Conservation (phyloP, 53 echinoderm and acorn worm species). For the Actinopyga echinites region DNA sequence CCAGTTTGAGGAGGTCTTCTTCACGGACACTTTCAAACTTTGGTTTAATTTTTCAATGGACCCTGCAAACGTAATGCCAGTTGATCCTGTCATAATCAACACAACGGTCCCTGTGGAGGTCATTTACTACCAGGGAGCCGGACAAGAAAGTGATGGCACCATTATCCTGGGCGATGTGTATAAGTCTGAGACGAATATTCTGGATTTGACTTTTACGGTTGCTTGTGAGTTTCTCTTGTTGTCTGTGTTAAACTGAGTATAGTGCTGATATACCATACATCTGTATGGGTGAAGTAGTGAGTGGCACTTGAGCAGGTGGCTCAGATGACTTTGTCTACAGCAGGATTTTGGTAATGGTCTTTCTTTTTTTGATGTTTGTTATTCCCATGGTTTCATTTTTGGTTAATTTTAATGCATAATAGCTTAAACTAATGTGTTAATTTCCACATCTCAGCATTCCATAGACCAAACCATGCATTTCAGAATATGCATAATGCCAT, state of each 20-base stretch:
- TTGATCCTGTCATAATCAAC: constrained; percentile 69
- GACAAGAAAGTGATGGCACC: constrained; percentile 49
- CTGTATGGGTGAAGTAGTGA: no score
- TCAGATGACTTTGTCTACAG: no score
- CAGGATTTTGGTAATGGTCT: no score
- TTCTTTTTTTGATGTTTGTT: no score
- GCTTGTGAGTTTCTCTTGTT: constrained; percentile 40
- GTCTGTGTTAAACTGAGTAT: not conserved
- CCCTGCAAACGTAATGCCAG: constrained; percentile 65
- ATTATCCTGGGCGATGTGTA: constrained; percentile 65
- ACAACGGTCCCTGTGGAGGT: constrained; percentile 82
- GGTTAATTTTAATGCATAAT: no score
- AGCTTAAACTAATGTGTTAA: no score
- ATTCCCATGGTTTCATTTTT: no score
- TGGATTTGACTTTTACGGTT: constrained; percentile 72
- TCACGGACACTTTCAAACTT: constrained; percentile 83
- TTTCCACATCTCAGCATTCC: no score
- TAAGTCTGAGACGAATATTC: constrained; percentile 59
- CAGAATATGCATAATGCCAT: no score
- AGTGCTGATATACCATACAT: no score
- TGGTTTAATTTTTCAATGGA: constrained; percentile 92
- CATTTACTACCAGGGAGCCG: constrained; percentile 65
- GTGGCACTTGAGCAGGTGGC: no score
- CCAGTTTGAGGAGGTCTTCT: constrained; percentile 87
- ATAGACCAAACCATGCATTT: no score